Evolutionary conservation across 2,113 vertebrate species (phyloP).

Genomic region (Meles meles): DNA sequence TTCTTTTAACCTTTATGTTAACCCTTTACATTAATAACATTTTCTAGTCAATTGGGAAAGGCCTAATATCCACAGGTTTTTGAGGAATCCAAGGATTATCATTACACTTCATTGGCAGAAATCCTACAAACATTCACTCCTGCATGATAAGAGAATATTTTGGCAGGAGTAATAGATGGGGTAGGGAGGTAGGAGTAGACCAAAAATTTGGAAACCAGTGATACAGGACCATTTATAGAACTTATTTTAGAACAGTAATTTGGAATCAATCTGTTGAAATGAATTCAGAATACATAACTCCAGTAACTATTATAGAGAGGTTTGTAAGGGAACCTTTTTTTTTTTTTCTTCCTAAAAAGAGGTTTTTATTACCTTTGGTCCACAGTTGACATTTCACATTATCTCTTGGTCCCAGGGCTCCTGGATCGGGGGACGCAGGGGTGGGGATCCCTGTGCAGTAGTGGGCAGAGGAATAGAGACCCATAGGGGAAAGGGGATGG

Average conservation of each 20-base stretch:
- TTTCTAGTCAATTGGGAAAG: background rate
- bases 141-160: background rate
- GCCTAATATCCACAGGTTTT: background rate
- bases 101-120: background rate
- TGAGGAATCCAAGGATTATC: background rate
- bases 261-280: background rate
- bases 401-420: background rate
- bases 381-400: slow-evolving; percentile 73
- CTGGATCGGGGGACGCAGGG: background rate
- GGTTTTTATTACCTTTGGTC: slow-evolving; percentile 66
- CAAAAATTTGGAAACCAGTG: background rate
- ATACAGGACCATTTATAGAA: background rate
- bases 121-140: background rate
- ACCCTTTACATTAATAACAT: background rate
- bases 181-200: background rate
- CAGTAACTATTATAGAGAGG: background rate
- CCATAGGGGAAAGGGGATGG: background rate
- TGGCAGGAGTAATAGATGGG: background rate
- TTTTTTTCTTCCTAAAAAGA: background rate
- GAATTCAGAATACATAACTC: background rate
- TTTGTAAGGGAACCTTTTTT: background rate
- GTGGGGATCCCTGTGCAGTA: background rate
- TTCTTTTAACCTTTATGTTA: background rate
- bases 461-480: background rate
- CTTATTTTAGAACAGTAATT: background rate